Percentiles rank a stretch among this genome's conserved stretches.
These are phyloP conservation scores for Macrosiphum euphorbiae DNA, from an alignment of 2,888 invertebrate species.

Conservation along the genomic window DNA sequence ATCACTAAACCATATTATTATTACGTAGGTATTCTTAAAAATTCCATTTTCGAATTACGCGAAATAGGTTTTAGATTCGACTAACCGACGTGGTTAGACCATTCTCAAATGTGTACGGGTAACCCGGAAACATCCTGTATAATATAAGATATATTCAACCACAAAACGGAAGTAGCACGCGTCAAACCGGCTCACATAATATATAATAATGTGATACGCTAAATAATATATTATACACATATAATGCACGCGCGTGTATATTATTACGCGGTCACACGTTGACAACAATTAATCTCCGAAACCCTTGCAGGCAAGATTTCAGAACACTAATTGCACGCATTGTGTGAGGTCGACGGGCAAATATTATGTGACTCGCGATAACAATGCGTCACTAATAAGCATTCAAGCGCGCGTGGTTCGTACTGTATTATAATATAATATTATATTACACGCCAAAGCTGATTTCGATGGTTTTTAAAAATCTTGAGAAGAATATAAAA, in stretches of 20 bases:
- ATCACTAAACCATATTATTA: neutral
- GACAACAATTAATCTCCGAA: constrained; percentile 40
- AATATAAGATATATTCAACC: neutral
- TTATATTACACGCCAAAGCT: neutral
- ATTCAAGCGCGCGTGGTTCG: neutral
- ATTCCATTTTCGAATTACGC: neutral
- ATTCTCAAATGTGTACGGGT: neutral
- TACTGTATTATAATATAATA: constrained; percentile 8
- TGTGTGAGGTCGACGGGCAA: constrained; percentile 8
- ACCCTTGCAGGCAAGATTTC: constrained; percentile 43
- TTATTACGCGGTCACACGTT: neutral
- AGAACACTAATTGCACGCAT: constrained; percentile 37
- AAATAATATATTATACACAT: neutral
- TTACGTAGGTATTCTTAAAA: neutral
- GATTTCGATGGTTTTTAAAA: neutral
- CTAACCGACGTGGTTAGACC: neutral
- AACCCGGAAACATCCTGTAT: neutral
- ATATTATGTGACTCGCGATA: constrained; percentile 23
- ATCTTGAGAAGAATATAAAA: neutral
- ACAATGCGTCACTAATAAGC: constrained; percentile 52
- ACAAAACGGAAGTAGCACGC: neutral
- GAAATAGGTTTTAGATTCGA: neutral
- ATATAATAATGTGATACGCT: neutral
- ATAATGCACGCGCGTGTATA: neutral
- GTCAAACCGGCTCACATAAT: neutral